Evolutionary conservation across 2,888 invertebrate genomes (phyloP), one percentile per base, ranked within the genome.

Genomic region (Oeneis ivallda): DNA sequence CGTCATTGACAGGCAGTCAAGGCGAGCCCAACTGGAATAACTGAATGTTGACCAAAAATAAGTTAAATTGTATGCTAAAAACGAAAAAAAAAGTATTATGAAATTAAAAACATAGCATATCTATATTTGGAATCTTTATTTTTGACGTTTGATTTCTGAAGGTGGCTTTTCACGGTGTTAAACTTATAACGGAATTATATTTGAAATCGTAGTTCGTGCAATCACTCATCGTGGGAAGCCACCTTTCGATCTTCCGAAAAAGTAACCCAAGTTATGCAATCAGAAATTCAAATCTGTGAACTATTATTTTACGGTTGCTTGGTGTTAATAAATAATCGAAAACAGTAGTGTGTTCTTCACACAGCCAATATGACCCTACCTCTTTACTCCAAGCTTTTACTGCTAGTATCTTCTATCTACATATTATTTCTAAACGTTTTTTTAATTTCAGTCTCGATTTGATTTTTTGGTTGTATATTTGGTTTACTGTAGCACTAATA

Each of bases 21-120:
- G 67, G 69, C 68, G 49, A 52, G 26, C 60, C 71, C 56, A 41
- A 54, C 15, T 10, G 37, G 37, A 37, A 17, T 15, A 15, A 58
- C 53, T 67, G 41, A 65, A 66, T 66, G 66, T 70, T 70, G 71
- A 70, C 71, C 71, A 71, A 71, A 70, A 70, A 70, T 56, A 68
- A 67, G 61, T 68, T 70, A 64, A 64, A 67, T 37, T 65, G 69
- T 67, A 66, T 66, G 70, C 68, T 66, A 50, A 58, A 63, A 43
- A 41, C 41, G 41, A 57, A 58, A 47, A 58, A 47, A 65, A 53
- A 68, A 70, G 70, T 68, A 70, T 68, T 68, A 71, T 68, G 62
- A 65, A 71, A 70, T 67, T 70, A 56, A 69, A 67, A 45, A 65
- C 39, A 67, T 65, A 70, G 61, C 61, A 68, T 70, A 68, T 68